Evolutionary conservation across 2,797 vertebrate genomes (phyloP).

Genomic region (Sphenodon punctatus): DNA sequence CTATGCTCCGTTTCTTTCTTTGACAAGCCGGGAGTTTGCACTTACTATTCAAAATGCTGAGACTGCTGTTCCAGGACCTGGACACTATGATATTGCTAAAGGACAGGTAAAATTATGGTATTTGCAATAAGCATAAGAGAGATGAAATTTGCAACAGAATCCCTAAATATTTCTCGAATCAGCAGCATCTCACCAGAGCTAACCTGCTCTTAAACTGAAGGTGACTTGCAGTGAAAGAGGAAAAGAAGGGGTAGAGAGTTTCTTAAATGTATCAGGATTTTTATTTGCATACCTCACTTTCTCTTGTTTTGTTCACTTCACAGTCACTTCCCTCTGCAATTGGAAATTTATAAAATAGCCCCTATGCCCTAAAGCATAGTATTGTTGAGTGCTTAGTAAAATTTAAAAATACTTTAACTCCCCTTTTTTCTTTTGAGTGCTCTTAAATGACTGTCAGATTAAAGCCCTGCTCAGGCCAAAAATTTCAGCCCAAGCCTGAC

Average conservation of each 20-base stretch:
- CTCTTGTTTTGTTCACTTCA: too few relatives aligned
- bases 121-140: background rate
- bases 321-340: too few relatives aligned
- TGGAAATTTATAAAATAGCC: background rate
- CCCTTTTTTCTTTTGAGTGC: background rate
- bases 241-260: background rate
- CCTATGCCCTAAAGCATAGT: too few relatives aligned
- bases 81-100: constrained; percentile 63
- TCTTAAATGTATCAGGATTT: background rate
- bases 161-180: background rate
- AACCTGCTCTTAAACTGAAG: background rate
- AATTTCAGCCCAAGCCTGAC: too few relatives aligned
- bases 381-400: background rate
- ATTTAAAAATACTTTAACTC: background rate
- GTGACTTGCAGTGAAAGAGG: background rate
- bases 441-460: background rate
- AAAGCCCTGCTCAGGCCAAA: too few relatives aligned
- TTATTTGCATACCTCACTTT: background rate
- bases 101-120: constrained; percentile 57
- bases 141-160: background rate
- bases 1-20: constrained; percentile 74
- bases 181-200: background rate
- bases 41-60: constrained; percentile 16
- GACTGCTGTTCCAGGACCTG: constrained; percentile 64
- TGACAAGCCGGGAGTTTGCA: constrained; percentile 45